Conservation (phyloP, 2,113 vertebrate species). For the Bubo blakistoni region DNA sequence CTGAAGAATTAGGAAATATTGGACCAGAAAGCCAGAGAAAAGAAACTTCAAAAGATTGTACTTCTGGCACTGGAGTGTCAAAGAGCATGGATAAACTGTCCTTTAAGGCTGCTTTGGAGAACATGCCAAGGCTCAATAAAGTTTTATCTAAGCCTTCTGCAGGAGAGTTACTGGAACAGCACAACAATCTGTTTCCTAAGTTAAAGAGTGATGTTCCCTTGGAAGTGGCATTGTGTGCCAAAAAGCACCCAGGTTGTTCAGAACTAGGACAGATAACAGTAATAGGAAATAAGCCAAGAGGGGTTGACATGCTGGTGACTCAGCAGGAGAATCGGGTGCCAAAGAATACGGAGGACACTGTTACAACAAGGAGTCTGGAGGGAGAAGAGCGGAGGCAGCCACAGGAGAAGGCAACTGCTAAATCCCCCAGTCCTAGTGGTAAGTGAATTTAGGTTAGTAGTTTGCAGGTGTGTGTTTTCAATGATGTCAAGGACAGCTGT, state of each 20-base stretch:
- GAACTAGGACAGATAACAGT: not conserved
- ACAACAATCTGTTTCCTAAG: constrained; percentile 27
- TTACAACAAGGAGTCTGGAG: not conserved
- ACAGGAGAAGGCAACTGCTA: constrained; percentile 32
- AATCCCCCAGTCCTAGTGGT: constrained; percentile 82
- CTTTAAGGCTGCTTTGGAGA: not conserved
- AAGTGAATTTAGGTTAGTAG: constrained; percentile 42
- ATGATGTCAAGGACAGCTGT: not conserved
- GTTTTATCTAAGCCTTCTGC: constrained; percentile 53
- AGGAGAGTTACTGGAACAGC: not conserved
- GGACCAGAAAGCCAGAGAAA: constrained; percentile 21
- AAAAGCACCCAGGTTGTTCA: not conserved
- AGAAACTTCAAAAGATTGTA: constrained; percentile 49
- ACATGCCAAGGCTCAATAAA: not conserved
- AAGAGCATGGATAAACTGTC: constrained; percentile 37
- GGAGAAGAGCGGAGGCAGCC: constrained; percentile 1
- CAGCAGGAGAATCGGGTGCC: not conserved
- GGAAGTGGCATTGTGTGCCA: not conserved
- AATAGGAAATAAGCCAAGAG: not conserved
- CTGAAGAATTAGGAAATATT: constrained; percentile 36
- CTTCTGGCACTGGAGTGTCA: constrained; percentile 50
- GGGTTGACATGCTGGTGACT: not conserved
- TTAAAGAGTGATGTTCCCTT: not conserved
- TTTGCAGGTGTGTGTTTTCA: not conserved
- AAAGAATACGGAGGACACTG: not conserved